Percentiles rank a stretch among this genome's conserved stretches.
Conservation (phyloP, 2,797 vertebrate species). For the Hipposideros larvatus region DNA sequence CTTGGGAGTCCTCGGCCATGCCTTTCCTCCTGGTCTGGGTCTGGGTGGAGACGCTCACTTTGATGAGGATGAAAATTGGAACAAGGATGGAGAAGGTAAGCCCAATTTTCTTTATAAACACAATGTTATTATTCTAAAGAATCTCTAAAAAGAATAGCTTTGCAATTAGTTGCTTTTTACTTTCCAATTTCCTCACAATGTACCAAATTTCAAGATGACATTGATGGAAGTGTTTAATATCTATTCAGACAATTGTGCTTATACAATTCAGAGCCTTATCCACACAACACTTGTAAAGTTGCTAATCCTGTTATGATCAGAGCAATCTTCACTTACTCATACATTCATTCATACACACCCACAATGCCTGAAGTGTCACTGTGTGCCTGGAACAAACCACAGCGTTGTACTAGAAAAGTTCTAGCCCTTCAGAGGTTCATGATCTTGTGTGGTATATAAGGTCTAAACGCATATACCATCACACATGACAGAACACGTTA, state of each 20-base stretch:
- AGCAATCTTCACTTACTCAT: background rate
- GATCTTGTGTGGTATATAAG: background rate
- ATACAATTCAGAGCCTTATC: background rate
- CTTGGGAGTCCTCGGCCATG: conserved; percentile 92
- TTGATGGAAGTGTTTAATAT: background rate
- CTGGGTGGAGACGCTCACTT: conserved; percentile 94
- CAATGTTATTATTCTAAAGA: background rate
- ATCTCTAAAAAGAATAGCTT: background rate
- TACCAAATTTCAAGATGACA: background rate
- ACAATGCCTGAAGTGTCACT: no score
- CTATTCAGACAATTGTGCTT: background rate
- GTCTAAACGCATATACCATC: no score
- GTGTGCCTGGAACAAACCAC: background rate
- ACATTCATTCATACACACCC: fast-evolving
- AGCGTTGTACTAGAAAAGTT: background rate
- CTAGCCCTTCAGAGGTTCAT: background rate
- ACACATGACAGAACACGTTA: background rate
- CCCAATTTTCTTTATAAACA: background rate
- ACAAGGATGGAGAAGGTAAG: conserved; percentile 86
- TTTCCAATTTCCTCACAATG: background rate
- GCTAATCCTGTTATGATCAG: background rate
- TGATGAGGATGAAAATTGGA: conserved; percentile 95
- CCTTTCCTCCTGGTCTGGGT: conserved; percentile 91
- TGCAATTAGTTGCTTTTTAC: background rate
- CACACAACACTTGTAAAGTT: background rate